Conservation (phyloP, 2,888 invertebrate genomes). For the Troilus luridus region DNA sequence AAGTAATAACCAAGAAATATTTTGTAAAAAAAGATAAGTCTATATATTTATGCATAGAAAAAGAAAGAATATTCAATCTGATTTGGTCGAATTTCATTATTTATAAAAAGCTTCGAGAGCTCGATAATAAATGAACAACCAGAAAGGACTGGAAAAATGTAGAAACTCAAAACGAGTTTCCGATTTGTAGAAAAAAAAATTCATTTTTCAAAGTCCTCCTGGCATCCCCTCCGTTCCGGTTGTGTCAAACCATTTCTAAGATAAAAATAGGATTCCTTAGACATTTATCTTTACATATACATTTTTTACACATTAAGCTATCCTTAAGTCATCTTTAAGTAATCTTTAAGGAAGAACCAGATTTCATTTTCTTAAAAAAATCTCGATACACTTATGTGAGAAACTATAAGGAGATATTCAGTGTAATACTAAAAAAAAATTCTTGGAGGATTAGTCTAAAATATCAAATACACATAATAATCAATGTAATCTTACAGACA, state of each 20-base stretch:
- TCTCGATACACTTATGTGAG: slow-evolving; percentile 53
- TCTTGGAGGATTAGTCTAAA: slow-evolving; percentile 41
- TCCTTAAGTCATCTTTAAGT: slow-evolving; percentile 53
- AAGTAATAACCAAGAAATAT: slow-evolving; percentile 63
- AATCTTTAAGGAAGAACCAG: slow-evolving; percentile 64
- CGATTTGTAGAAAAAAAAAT: slow-evolving; percentile 17
- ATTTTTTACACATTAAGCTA: slow-evolving; percentile 44
- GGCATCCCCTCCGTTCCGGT: not conserved
- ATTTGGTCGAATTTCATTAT: slow-evolving; percentile 56
- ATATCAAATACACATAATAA: slow-evolving; percentile 42
- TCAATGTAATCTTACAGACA: slow-evolving; percentile 31
- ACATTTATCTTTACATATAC: slow-evolving; percentile 37
- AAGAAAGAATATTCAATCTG: slow-evolving; percentile 55
- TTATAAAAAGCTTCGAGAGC: slow-evolving; percentile 61
- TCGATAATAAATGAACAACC: slow-evolving; percentile 33
- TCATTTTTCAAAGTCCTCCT: slow-evolving; percentile 51
- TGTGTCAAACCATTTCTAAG: slow-evolving; percentile 60
- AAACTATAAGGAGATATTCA: slow-evolving; percentile 45
- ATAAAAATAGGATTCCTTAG: slow-evolving; percentile 63
- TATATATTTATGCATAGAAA: slow-evolving; percentile 52
- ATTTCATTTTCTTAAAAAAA: slow-evolving; percentile 59
- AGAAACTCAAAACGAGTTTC: slow-evolving; percentile 29
- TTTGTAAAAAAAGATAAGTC: slow-evolving; percentile 60
- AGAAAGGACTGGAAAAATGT: slow-evolving; percentile 45
- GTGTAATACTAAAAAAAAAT: slow-evolving; percentile 30